Evolutionary conservation across 2,888 invertebrate genomes (phyloP).

Genomic region (Melanostoma mellinum): DNA sequence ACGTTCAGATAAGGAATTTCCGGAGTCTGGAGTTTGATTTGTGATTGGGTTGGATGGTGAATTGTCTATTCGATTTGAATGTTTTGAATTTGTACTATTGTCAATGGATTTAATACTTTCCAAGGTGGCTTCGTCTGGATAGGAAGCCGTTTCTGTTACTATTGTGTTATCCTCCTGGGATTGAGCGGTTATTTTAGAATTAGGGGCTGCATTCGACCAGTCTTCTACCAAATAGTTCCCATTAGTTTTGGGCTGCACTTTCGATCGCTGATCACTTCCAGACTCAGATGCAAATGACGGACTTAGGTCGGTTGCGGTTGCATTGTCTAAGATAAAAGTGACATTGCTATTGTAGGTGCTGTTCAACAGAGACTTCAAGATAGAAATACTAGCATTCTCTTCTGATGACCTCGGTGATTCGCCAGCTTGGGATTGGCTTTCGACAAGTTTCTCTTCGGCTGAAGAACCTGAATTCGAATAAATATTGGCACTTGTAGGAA

Average conservation of each 20-base stretch:
- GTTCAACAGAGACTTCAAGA: slow-evolving; percentile 28
- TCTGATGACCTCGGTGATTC: slow-evolving; percentile 14
- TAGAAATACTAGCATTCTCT: slow-evolving; percentile 30
- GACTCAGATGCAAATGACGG: neutral
- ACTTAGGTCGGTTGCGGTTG: neutral
- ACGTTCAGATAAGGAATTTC: slow-evolving; percentile 18
- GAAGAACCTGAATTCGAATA: neutral
- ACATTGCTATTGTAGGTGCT: slow-evolving; percentile 21
- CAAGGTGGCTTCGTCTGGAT: slow-evolving; percentile 33
- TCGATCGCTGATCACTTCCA: slow-evolving; percentile 3
- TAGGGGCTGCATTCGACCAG: neutral
- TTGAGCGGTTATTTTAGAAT: neutral
- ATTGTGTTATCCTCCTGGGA: neutral
- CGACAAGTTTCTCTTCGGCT: neutral
- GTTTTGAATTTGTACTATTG: slow-evolving; percentile 72
- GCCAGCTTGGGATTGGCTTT: neutral
- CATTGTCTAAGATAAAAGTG: slow-evolving; percentile 19
- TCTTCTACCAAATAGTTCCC: slow-evolving; percentile 1
- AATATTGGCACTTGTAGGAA: neutral
- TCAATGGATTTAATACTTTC: slow-evolving; percentile 67
- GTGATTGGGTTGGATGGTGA: neutral
- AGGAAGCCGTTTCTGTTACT: slow-evolving; percentile 1
- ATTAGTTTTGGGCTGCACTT: slow-evolving; percentile 11
- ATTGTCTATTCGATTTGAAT: slow-evolving; percentile 39
- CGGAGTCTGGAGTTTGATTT: slow-evolving; percentile 9